Evolutionary conservation across 2,888 invertebrate species (phyloP).

Genomic region (Actias luna): DNA sequence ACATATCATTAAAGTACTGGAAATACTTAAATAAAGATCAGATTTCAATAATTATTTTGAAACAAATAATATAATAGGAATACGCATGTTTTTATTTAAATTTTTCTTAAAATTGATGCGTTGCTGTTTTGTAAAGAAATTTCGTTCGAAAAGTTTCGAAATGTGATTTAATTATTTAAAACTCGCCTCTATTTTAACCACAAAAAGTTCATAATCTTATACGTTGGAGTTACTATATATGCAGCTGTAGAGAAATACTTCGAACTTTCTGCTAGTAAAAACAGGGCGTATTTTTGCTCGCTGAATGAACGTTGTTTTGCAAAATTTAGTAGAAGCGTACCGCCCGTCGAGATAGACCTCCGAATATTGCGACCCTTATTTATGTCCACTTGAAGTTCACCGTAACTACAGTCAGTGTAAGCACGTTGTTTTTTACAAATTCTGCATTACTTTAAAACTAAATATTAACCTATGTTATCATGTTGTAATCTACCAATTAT

Average conservation of each 20-base stretch:
- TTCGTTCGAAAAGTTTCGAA: conserved; percentile 50
- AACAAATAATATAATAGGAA: conserved; percentile 53
- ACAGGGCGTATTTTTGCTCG: conserved; percentile 40
- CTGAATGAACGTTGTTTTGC: conserved; percentile 34
- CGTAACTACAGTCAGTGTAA: conserved; percentile 62
- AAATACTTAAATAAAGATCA: conserved; percentile 43
- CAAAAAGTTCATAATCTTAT: conserved; percentile 56
- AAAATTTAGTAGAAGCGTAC: conserved; percentile 55
- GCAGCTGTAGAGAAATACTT: conserved; percentile 28
- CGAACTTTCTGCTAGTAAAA: conserved; percentile 21
- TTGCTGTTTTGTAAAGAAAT: conserved; percentile 69
- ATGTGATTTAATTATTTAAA: conserved; percentile 43
- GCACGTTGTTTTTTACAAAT: conserved; percentile 58
- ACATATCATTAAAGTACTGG: conserved; percentile 39
- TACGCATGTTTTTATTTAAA: conserved; percentile 67
- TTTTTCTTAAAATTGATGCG: conserved; percentile 68
- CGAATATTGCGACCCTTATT: conserved; percentile 79
- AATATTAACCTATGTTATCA: conserved; percentile 36
- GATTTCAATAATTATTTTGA: conserved; percentile 55
- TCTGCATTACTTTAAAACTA: conserved; percentile 46
- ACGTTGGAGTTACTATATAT: conserved; percentile 46
- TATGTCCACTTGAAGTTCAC: conserved; percentile 79
- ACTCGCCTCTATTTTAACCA: conserved; percentile 45
- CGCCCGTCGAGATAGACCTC: conserved; percentile 71
- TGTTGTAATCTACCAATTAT: too few species aligned